phyloP scores from a whole-genome alignment of 1,140 invertebrate species.

The Condylostylus longicornis region DNA sequence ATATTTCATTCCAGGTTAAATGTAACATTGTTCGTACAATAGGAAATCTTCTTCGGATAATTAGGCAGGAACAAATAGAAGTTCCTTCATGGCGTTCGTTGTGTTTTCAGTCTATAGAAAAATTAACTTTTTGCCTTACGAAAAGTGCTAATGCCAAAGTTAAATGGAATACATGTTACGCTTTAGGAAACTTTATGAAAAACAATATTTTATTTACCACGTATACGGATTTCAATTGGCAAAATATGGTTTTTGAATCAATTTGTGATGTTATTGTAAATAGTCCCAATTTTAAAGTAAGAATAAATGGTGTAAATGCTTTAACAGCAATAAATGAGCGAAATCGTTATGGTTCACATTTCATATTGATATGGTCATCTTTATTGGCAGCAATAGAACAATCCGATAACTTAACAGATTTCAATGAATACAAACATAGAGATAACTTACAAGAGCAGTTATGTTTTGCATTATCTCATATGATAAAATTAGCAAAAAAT shows the following conservation, averaged over 20 bases:
- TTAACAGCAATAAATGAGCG: conserved; percentile 43
- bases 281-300: conserved; percentile 49
- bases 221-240: conserved; percentile 9
- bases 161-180: conserved; percentile 82
- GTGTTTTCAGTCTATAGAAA: conserved; percentile 38
- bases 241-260: conserved; percentile 32
- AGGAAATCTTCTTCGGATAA: conserved; percentile 58
- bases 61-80: conserved; percentile 38
- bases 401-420: conserved; percentile 57
- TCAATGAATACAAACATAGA: conserved; percentile 63
- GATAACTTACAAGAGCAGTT: conserved; percentile 51
- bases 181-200: conserved; percentile 59
- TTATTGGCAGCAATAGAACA: conserved; percentile 54
- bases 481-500: conserved; percentile 12
- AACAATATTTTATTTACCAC: conserved; percentile 41
- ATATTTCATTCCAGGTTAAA: conserved; percentile 39
- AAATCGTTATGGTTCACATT: conserved; percentile 43
- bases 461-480: conserved; percentile 21
- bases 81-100: conserved; percentile 31
- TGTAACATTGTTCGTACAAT: conserved; percentile 64
- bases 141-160: conserved; percentile 66
- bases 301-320: conserved; percentile 67
- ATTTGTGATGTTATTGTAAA: conserved; percentile 35
- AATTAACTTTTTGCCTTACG: conserved; percentile 49
- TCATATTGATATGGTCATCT: conserved; percentile 47